These are phyloP conservation scores for Netta rufina DNA, from an alignment of 2,797 vertebrate species.

Conservation along the genomic window DNA sequence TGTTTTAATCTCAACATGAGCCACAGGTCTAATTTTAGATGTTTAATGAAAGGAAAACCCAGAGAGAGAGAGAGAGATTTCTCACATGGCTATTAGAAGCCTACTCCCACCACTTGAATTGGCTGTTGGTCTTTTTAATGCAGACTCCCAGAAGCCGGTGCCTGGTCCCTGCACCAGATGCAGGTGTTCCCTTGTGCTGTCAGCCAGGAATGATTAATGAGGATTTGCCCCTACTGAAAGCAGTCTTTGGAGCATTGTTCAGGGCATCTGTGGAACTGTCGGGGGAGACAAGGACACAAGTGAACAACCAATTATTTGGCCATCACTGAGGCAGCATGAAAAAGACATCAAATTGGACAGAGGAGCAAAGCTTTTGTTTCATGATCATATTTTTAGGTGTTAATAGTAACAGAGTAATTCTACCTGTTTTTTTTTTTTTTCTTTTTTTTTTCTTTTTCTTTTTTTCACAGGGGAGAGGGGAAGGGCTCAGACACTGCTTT, in stretches of 20 bases:
- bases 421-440: slow-evolving; percentile 49
- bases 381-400: slow-evolving; percentile 76
- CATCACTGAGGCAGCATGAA: slow-evolving; percentile 85
- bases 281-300: slow-evolving; percentile 88
- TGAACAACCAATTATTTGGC: slow-evolving; percentile 90
- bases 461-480: neutral
- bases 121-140: slow-evolving; percentile 73
- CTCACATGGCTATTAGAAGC: slow-evolving; percentile 71
- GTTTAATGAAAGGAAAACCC: slow-evolving; percentile 72
- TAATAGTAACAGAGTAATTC: slow-evolving; percentile 70
- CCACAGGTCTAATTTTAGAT: slow-evolving; percentile 71
- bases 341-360: slow-evolving; percentile 86
- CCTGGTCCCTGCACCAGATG: slow-evolving; percentile 81
- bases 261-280: slow-evolving; percentile 88
- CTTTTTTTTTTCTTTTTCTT: neutral
- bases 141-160: slow-evolving; percentile 67
- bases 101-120: slow-evolving; percentile 66
- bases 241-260: slow-evolving; percentile 86
- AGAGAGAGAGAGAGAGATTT: slow-evolving; percentile 48
- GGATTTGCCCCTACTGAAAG: slow-evolving; percentile 86
- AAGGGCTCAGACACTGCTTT: slow-evolving; percentile 30
- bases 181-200: slow-evolving; percentile 86
- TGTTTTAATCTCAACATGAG: slow-evolving; percentile 67
- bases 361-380: slow-evolving; percentile 82
- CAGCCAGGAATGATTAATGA: slow-evolving; percentile 88